Evolutionary conservation across 1,140 invertebrate species (phyloP).

Genomic region (Macrostomum lignano): DNA sequence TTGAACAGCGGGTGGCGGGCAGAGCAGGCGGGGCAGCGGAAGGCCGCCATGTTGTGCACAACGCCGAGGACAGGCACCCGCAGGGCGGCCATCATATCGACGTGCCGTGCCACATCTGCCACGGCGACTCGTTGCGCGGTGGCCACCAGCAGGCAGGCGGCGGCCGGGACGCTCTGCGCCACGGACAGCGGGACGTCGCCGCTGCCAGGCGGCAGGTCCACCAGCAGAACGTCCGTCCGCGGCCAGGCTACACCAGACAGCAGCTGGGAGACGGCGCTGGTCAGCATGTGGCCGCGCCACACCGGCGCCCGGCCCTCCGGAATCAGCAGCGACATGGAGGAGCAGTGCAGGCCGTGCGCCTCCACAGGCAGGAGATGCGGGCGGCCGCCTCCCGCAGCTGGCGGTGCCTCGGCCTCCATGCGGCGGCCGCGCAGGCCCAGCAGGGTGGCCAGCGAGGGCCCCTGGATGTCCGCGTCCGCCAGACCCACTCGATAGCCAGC

Average conservation of each 20-base stretch:
- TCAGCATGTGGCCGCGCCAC: neutral
- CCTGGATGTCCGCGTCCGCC: neutral
- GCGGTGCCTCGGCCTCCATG: neutral
- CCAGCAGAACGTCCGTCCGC: neutral
- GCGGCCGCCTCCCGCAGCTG: too few species aligned
- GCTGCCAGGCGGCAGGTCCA: slow-evolving; percentile 2
- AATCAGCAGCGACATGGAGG: neutral
- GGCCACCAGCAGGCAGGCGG: neutral
- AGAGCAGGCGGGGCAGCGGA: too few species aligned
- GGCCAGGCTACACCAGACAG: neutral
- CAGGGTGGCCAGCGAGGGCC: neutral
- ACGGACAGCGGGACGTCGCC: slow-evolving; percentile 1
- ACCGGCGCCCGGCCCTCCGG: neutral
- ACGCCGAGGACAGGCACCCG: too few species aligned
- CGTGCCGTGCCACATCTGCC: slow-evolving; percentile 1
- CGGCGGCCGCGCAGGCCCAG: neutral
- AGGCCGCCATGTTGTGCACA: too few species aligned
- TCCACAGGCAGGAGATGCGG: neutral
- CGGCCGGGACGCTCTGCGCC: neutral
- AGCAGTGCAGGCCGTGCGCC: neutral
- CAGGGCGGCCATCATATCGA: too few species aligned
- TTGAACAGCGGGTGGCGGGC: too few species aligned
- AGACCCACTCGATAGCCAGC: neutral
- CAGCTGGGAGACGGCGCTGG: neutral
- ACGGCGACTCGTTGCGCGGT: neutral